Percentiles rank a stretch among this genome's conserved stretches.
Conservation (phyloP, 2,113 vertebrate genomes). For the Hucho hucho region DNA sequence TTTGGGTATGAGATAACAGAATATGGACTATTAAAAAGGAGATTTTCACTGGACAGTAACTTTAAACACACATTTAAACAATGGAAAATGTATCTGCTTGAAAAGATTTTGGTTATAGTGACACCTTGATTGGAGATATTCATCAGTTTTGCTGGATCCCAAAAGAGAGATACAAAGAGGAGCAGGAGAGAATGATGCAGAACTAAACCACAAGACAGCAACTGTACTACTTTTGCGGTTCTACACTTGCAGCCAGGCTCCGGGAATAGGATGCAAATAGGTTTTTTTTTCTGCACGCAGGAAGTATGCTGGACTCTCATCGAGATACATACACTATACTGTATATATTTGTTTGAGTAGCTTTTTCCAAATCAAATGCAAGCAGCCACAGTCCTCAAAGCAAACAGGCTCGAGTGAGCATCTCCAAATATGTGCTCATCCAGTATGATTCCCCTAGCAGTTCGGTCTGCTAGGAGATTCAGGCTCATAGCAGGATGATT, state of each 20-base stretch:
- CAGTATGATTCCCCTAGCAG: not conserved
- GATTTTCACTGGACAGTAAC: too few relatives aligned
- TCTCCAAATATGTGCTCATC: constrained; percentile 1
- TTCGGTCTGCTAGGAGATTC: not conserved
- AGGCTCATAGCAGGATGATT: not conserved
- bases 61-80: too few relatives aligned
- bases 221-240: too few relatives aligned
- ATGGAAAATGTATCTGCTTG: too few relatives aligned
- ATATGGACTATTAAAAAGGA: too few relatives aligned
- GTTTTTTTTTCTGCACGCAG: not conserved
- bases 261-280: not conserved
- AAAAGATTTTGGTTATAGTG: too few relatives aligned
- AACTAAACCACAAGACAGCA: too few relatives aligned
- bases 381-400: not conserved
- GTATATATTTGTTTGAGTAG: not conserved
- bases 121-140: too few relatives aligned
- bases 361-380: constrained; percentile 3
- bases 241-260: not conserved
- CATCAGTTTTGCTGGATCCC: too few relatives aligned
- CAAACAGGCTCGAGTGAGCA: not conserved
- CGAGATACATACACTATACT: not conserved
- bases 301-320: not conserved
- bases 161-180: too few relatives aligned
- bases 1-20: too few relatives aligned
- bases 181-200: too few relatives aligned